Base-by-base conservation (phyloP, 2,113 vertebrate species). In the Pollachius pollachius region DNA sequence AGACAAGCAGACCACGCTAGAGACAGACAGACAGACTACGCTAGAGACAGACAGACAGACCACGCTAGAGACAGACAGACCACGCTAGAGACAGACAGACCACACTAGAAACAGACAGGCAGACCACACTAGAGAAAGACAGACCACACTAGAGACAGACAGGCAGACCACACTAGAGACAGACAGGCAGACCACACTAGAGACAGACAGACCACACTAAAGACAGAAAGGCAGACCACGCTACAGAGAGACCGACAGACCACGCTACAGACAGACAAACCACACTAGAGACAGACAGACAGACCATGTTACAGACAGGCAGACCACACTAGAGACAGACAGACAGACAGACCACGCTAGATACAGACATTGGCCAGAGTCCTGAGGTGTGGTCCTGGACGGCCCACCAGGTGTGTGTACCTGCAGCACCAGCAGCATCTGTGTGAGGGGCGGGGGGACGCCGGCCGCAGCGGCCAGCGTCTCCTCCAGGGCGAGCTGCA, bases 351-450 rank as follows among this genome's bases (percentile, higher is more conserved):
- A 34, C 30, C 4, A 34, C 30, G 30, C 62, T 15, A 61, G 15
- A 63, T 3, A 37, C 67, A 48, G 41, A 48, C 41, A 48, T 48
- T 48, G 41, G 8, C 41, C 7, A 11, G 1, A 48, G 8, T 48
- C 8, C 8, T 48, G 41, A 13, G 11, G 41, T 48, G 9, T 48
- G 41, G 2, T 34, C 6, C 30, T 34, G 30, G 30, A 34, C 30
- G 30, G 23, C 41, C 13, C 19, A 12, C 13, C 4, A 34, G 30
- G 21, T 52, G 72, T 15, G 19, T 41, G 64, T 23, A 89, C 97
- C 95, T 98, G 96, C 68, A 98, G 91, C 76, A 98, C 84, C 59
- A 98, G 92, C 75, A 98, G 88, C 97, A 98, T 98, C 89, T 98
- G 97, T 57, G 95, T 90, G 54, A 98, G 92, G 64, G 94, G 11